Conservation (phyloP, 1,140 invertebrate genomes). For the Condylostylus longicornis region DNA sequence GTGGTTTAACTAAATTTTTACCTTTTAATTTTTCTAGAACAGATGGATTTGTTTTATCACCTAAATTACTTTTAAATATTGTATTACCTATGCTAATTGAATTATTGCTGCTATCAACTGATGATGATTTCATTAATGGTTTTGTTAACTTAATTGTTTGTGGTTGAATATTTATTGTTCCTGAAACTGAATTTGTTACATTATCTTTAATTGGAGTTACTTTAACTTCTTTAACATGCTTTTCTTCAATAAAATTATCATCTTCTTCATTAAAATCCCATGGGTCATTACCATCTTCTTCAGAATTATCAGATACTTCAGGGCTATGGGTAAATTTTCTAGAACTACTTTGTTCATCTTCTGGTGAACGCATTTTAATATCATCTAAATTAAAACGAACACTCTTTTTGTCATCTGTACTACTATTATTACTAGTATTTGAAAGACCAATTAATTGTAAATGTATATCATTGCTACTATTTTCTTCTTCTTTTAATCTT, state of each 20-base stretch:
- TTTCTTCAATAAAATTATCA: slow-evolving; percentile 21
- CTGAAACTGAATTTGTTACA: no score
- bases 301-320: slow-evolving; percentile 14
- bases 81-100: no score
- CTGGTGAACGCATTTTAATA: slow-evolving; percentile 15
- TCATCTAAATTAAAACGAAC: slow-evolving; percentile 45
- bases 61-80: no score
- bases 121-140: no score
- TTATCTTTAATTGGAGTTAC: slow-evolving; percentile 18
- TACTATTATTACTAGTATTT: slow-evolving; percentile 17
- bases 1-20: slow-evolving; percentile 9
- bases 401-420: slow-evolving; percentile 57
- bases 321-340: slow-evolving; percentile 10
- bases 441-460: no score
- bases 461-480: no score
- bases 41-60: no score
- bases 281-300: slow-evolving; percentile 8
- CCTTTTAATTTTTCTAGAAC: slow-evolving; percentile 23
- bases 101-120: no score
- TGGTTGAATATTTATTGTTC: no score
- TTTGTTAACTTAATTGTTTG: no score
- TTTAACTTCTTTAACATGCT: slow-evolving; percentile 21
- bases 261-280: slow-evolving; percentile 11
- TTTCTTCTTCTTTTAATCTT: slow-evolving; percentile 19
- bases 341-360: slow-evolving; percentile 11